Evolutionary conservation across 2,888 invertebrate genomes (phyloP).

Genomic region (Theodoxus fluviatilis): DNA sequence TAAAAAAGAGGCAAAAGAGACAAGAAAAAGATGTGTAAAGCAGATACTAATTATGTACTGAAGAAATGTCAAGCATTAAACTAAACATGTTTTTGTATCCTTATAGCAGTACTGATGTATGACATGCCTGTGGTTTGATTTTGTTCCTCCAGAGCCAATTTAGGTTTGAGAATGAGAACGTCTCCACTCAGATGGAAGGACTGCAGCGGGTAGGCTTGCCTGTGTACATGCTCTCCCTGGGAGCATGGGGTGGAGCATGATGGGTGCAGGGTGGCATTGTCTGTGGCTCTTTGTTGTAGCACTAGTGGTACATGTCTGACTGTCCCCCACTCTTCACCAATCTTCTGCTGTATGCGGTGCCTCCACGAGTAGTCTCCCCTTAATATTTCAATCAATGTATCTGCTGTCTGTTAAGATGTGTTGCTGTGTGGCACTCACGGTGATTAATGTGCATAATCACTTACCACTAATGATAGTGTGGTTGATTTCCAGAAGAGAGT

Average conservation of each 20-base stretch:
- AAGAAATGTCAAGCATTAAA: background rate
- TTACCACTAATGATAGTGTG: too few species aligned
- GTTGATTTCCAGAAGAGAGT: too few species aligned
- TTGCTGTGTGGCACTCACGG: too few species aligned
- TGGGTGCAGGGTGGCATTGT: background rate
- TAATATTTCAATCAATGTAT: too few species aligned
- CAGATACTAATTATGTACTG: background rate
- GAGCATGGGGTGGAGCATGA: background rate
- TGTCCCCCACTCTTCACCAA: too few species aligned
- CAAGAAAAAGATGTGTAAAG: background rate
- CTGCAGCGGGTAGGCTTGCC: constrained; percentile 88
- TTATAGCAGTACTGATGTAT: background rate
- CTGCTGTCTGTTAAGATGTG: too few species aligned
- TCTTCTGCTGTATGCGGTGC: too few species aligned
- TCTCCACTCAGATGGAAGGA: constrained; percentile 95
- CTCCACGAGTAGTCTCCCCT: too few species aligned
- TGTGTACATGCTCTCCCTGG: background rate
- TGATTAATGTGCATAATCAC: too few species aligned
- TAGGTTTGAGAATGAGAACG: constrained; percentile 99
- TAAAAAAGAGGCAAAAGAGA: background rate
- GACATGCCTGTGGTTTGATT: background rate
- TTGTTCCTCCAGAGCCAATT: constrained; percentile 88
- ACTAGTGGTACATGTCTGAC: too few species aligned
- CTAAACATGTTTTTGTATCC: background rate
- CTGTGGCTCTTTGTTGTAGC: background rate